A percentile compares a stretch with the other conserved stretches of the same genome.
Evolutionary conservation across 2,113 vertebrate genomes (phyloP).

Genomic region (Perccottus glenii): DNA sequence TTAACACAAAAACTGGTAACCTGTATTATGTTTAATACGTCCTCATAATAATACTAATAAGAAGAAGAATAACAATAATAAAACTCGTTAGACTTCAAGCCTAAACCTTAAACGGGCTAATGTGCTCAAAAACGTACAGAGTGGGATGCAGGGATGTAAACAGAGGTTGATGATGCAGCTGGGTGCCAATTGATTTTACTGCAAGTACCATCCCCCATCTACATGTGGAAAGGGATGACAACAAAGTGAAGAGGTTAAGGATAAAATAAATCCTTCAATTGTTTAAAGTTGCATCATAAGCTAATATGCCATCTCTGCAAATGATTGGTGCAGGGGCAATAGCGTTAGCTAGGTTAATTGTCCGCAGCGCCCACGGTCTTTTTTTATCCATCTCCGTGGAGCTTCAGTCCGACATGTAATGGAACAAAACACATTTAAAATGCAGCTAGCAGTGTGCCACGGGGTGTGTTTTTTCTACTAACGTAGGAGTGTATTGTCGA

Average conservation of each 20-base stretch:
- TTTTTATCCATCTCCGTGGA: background rate
- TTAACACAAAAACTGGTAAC: too few species aligned
- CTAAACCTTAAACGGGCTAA: too few species aligned
- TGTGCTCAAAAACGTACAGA: background rate
- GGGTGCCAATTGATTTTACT: conserved; percentile 55
- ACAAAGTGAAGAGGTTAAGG: conserved; percentile 28
- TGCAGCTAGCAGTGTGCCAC: background rate
- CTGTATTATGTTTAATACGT: too few species aligned
- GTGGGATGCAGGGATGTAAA: conserved; percentile 58
- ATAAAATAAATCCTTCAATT: conserved; percentile 1
- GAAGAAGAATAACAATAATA: too few species aligned
- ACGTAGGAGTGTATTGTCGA: background rate
- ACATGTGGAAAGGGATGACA: conserved; percentile 49
- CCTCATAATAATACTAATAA: too few species aligned
- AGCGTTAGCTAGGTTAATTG: background rate
- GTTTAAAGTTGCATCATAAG: background rate
- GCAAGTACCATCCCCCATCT: conserved; percentile 66
- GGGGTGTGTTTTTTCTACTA: background rate
- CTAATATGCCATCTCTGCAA: background rate
- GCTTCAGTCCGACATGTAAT: conserved; percentile 12
- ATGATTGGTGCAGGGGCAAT: background rate
- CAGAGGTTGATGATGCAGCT: conserved; percentile 49
- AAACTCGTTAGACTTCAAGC: too few species aligned
- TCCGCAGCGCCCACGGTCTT: background rate
- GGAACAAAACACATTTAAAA: background rate